Percentiles rank a stretch among this genome's conserved stretches.
These are phyloP conservation scores for Nematostella vectensis DNA, from an alignment of 92 coral and sea anemone genomes.

Conservation along the genomic window DNA sequence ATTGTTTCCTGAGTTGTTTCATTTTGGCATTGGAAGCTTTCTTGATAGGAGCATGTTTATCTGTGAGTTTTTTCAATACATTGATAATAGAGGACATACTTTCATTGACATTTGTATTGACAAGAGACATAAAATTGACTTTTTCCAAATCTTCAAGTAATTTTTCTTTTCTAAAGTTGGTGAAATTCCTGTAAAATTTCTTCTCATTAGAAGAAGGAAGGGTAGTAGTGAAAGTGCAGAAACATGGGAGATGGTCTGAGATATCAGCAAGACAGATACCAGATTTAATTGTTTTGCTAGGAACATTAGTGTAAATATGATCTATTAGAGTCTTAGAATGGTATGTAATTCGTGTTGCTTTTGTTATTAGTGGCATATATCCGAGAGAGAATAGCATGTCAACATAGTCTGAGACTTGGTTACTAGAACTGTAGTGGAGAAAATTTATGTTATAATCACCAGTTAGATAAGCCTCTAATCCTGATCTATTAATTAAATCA, in stretches of 20 bases:
- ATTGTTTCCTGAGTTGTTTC: too few relatives aligned
- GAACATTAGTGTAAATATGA: constrained; percentile 46
- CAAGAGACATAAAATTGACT: constrained; percentile 24
- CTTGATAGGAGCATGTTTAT: constrained; percentile 43
- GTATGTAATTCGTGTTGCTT: constrained; percentile 27
- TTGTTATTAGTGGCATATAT: constrained; percentile 14
- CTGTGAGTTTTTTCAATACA: constrained; percentile 14
- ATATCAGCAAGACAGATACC: constrained; percentile 53
- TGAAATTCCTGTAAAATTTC: constrained; percentile 43
- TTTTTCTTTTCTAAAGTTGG: constrained; percentile 31
- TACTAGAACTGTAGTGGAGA: constrained; percentile 18
- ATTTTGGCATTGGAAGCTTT: too few relatives aligned
- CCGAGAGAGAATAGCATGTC: constrained; percentile 19
- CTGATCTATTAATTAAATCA: constrained; percentile 6
- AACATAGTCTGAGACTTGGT: constrained; percentile 21
- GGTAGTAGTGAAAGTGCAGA: constrained; percentile 39
- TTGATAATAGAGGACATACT: too few relatives aligned
- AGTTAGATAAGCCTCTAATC: constrained; percentile 15
- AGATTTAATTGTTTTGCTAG: constrained; percentile 33
- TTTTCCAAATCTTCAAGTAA: constrained; percentile 31
- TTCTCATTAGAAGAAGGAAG: constrained; percentile 9
- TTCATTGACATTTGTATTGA: constrained; percentile 14
- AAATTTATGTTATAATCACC: constrained; percentile 23
- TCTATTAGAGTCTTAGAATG: constrained; percentile 40
- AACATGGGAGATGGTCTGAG: constrained; percentile 42